A percentile compares a stretch with the other conserved stretches of the same genome.
These are phyloP conservation scores for Stictocephala bisonia DNA, from an alignment of 2,888 invertebrate species.

Conservation along the genomic window DNA sequence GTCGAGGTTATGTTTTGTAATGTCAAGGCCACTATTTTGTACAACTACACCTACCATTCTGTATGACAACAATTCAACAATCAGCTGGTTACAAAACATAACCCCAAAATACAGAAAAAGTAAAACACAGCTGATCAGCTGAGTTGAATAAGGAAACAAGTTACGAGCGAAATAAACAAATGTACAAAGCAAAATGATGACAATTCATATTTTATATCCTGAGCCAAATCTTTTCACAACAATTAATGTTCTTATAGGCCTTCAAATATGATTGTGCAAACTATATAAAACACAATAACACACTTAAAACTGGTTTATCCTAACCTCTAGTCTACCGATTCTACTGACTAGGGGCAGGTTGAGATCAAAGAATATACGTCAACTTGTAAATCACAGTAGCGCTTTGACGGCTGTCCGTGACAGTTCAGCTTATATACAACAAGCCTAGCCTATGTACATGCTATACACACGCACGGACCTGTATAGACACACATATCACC, in stretches of 20 bases:
- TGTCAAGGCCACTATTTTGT: conserved; percentile 29
- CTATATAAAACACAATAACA: conserved; percentile 32
- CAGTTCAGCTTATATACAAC: conserved; percentile 34
- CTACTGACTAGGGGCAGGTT: conserved; percentile 52
- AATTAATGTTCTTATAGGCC: conserved; percentile 41
- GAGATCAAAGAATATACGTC: conserved; percentile 28
- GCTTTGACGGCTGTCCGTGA: conserved; percentile 54
- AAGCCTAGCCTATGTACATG: conserved; percentile 31
- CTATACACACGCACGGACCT: conserved; percentile 1
- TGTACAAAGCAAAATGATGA: conserved; percentile 25
- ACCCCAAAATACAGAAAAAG: conserved; percentile 33
- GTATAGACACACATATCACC: conserved; percentile 16
- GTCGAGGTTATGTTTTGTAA: conserved; percentile 26
- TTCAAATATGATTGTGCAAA: conserved; percentile 41
- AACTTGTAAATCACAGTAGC: conserved; percentile 53
- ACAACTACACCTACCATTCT: not conserved
- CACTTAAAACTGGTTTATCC: conserved; percentile 25
- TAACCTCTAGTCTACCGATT: conserved; percentile 53
- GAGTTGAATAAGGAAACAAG: not conserved
- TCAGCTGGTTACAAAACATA: conserved; percentile 18
- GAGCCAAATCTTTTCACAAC: conserved; percentile 51
- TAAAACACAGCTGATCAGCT: conserved; percentile 9
- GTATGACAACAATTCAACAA: not conserved
- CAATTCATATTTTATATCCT: no score
- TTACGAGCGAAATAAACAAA: conserved; percentile 30